Conservation (phyloP, 2,113 vertebrate species). For the Mola mola region DNA sequence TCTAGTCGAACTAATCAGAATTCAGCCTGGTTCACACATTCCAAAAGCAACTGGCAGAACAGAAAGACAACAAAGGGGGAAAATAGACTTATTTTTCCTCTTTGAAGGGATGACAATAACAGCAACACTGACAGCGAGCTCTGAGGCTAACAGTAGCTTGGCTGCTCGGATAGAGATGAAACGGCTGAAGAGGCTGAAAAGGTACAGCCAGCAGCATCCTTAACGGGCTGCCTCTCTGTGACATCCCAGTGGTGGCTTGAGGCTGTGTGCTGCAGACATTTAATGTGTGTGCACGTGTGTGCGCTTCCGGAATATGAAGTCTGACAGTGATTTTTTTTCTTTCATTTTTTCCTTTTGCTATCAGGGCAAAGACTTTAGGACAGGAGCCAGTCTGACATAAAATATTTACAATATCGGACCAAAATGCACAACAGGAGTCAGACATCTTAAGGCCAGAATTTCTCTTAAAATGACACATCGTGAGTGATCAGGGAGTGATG, state of each 20-base stretch:
- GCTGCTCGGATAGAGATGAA: conserved; percentile 51
- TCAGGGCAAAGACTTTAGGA: conserved; percentile 9
- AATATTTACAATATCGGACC: background rate
- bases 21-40: conserved; percentile 28
- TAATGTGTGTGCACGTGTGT: conserved; percentile 11
- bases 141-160: conserved; percentile 22
- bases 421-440: background rate
- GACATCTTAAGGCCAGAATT: background rate
- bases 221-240: conserved; percentile 26
- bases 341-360: background rate
- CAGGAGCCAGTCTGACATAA: background rate
- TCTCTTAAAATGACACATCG: background rate
- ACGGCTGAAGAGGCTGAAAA: conserved; percentile 50
- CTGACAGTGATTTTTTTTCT: conserved; percentile 6
- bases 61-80: conserved; percentile 12
- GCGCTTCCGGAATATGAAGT: background rate
- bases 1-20: conserved; percentile 43
- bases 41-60: background rate
- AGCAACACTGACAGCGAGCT: too few species aligned
- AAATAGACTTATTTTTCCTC: background rate
- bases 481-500: too few species aligned
- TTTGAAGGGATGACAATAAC: too few species aligned
- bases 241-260: conserved; percentile 53
- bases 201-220: conserved; percentile 55
- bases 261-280: conserved; percentile 44